Base-by-base conservation (phyloP, 2,888 invertebrate genomes). In the Bellardia pandia region DNA sequence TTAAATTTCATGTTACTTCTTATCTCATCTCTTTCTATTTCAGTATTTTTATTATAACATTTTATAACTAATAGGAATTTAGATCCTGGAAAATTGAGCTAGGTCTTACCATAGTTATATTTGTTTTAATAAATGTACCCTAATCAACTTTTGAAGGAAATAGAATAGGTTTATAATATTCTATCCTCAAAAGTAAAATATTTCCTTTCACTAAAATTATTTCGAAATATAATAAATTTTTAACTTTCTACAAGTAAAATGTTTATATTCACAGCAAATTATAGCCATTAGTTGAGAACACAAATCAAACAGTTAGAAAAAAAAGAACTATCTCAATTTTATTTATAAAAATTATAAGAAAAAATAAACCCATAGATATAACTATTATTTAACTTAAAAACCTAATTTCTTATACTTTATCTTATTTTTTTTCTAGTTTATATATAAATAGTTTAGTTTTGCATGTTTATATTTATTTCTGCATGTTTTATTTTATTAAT, bases 141-240 rank as follows among this genome's bases (percentile, higher is more conserved):
- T 53, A 53, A 53, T 53, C 53, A n/a, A 53, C n/a, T 53, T 53
- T 53, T n/a, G 53, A 53, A 53, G 53, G 53, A 53, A 53, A 53
- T 53, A 53, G 53, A 53, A 53, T n/a, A 16, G 5, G 7, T n/a
- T n/a, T n/a, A 53, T n/a, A 16, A 53, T 6, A 53, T 2, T 53
- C 53, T 53, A 53, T 53, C 53, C 53, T 53, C 53, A 53, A 53
- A 53, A 53, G 53, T 53, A 16, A 53, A 53, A 53, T 16, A 16
- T 53, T 53, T 53, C 7, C 1, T 1, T n/a, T 53, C 4, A 37
- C n/a, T 16, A 16, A 16, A 53, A 53, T 16, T 7, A 45, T 45
- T 45, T 11, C 13, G 0, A 3, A 45, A 45, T 45, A 45, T 53
- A 16, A 16, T 53, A 53, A 53, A 53, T 53, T 53, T 53, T 53